Evolutionary conservation across 2,888 invertebrate species (phyloP).

Genomic region (Heteromyza rotundicornis): DNA sequence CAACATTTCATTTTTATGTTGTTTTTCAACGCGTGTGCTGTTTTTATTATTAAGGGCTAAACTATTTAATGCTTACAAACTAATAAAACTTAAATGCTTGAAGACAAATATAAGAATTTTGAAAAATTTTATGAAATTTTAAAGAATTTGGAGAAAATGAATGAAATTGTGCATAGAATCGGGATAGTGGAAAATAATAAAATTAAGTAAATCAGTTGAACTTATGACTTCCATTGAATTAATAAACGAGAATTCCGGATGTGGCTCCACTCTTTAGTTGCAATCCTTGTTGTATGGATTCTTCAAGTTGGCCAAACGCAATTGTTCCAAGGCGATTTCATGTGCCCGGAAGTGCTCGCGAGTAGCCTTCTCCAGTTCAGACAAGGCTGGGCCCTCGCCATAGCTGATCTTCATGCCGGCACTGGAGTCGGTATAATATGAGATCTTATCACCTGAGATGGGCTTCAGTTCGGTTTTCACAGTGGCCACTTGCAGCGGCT

Average conservation of each 20-base stretch:
- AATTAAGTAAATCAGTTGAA: too few species aligned
- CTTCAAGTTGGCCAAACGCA: constrained; percentile 48
- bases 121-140: too few species aligned
- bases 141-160: too few species aligned
- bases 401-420: constrained; percentile 16
- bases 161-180: too few species aligned
- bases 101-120: neutral
- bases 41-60: constrained; percentile 1
- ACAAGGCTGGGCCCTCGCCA: constrained; percentile 25
- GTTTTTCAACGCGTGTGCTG: constrained; percentile 49
- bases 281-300: constrained; percentile 34
- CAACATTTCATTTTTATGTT: constrained; percentile 39
- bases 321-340: constrained; percentile 53
- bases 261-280: constrained; percentile 9
- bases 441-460: neutral
- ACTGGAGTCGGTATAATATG: neutral
- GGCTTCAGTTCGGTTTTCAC: neutral
- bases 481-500: neutral
- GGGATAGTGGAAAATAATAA: neutral
- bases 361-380: constrained; percentile 48
- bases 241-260: too few species aligned
- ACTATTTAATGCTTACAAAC: neutral
- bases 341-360: constrained; percentile 57
- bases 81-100: neutral
- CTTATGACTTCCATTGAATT: too few species aligned